Evolutionary conservation across 2,888 invertebrate species (phyloP).

Genomic region (Hemicrepidius hirtus): DNA sequence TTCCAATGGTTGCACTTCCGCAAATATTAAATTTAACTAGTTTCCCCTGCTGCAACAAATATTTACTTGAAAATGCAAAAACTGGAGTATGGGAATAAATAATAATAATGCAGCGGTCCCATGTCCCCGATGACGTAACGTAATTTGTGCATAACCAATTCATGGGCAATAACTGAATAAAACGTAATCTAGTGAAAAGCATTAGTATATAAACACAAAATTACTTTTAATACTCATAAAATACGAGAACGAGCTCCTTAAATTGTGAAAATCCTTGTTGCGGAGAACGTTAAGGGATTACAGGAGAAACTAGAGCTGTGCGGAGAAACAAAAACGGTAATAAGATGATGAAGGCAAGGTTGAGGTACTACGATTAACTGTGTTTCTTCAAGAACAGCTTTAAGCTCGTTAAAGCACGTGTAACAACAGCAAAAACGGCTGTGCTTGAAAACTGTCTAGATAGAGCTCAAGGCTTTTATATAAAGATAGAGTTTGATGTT

Average conservation of each 20-base stretch:
- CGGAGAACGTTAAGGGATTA: conserved; percentile 17
- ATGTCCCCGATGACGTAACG: too few species aligned
- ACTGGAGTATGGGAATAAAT: too few species aligned
- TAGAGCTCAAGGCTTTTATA: too few species aligned
- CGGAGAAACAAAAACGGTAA: conserved; percentile 20
- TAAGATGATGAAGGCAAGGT: conserved; percentile 23
- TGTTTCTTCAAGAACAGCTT: conserved; percentile 20
- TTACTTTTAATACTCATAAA: conserved; percentile 22
- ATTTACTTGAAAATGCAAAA: too few species aligned
- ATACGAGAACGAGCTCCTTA: conserved; percentile 10
- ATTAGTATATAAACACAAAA: conserved; percentile 2
- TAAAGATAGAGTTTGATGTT: too few species aligned
- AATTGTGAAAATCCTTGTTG: conserved; percentile 20
- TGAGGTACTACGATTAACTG: conserved; percentile 22
- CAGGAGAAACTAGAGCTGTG: conserved; percentile 8
- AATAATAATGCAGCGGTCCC: too few species aligned
- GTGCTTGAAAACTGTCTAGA: conserved; percentile 10
- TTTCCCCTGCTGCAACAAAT: too few species aligned
- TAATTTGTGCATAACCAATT: too few species aligned
- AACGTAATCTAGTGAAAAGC: too few species aligned
- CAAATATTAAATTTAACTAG: too few species aligned
- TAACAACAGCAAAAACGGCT: conserved; percentile 7
- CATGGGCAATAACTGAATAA: too few species aligned
- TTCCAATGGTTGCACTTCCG: background rate
- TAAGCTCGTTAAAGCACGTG: conserved; percentile 23